phyloP scores from a whole-genome alignment of 2,888 invertebrate species.

The Mycalesis mineus region DNA sequence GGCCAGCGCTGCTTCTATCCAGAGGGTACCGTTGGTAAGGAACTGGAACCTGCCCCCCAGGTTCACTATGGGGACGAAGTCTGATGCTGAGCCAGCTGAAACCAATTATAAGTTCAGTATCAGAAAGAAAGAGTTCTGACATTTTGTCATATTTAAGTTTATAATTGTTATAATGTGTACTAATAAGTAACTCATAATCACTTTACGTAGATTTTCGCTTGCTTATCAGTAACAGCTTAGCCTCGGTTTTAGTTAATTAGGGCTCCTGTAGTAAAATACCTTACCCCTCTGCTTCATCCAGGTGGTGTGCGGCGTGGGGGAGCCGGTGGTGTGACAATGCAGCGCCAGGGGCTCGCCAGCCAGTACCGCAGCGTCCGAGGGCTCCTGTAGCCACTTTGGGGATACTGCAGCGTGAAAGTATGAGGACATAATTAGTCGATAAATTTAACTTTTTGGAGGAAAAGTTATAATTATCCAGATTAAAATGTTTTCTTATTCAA shows the following conservation, averaged over 20 bases:
- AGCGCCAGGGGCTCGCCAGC: slow-evolving; percentile 83
- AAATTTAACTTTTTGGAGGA: too few species aligned
- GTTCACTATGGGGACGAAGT: slow-evolving; percentile 82
- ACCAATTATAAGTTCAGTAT: too few species aligned
- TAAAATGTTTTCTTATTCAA: too few species aligned
- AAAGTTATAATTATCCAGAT: too few species aligned
- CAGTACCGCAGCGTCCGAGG: slow-evolving; percentile 83
- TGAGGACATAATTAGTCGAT: neutral
- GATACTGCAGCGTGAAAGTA: slow-evolving; percentile 80
- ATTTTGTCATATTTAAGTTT: too few species aligned
- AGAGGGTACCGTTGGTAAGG: slow-evolving; percentile 84
- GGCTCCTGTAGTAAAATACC: too few species aligned
- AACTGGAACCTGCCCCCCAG: slow-evolving; percentile 79
- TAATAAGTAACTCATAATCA: too few species aligned
- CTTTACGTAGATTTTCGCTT: too few species aligned
- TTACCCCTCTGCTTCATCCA: slow-evolving; percentile 86
- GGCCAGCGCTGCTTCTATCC: slow-evolving; percentile 85
- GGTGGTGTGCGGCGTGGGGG: slow-evolving; percentile 83
- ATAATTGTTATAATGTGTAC: too few species aligned
- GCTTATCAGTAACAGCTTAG: too few species aligned
- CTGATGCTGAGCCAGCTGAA: slow-evolving; percentile 79
- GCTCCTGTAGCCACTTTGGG: slow-evolving; percentile 86
- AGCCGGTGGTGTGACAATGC: slow-evolving; percentile 86
- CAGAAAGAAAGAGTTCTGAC: too few species aligned
- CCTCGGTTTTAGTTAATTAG: too few species aligned